phyloP scores from a whole-genome alignment of 2,113 vertebrate species.

The Paradisaea rubra region DNA sequence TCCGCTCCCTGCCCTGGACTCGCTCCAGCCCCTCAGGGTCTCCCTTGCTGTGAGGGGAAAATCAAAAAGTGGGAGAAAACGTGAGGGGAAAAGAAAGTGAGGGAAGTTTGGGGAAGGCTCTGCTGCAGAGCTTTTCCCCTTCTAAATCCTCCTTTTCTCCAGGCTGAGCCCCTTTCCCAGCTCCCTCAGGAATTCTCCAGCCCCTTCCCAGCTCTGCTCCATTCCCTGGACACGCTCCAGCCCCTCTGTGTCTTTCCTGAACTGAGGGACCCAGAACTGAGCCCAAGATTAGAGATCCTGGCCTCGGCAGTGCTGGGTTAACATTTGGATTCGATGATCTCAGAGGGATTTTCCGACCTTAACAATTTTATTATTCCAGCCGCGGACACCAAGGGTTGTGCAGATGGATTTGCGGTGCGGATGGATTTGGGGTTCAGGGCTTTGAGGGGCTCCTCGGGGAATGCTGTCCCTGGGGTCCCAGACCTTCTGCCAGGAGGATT shows the following conservation, averaged over 20 bases:
- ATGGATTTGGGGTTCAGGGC: neutral
- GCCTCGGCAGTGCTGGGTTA: neutral
- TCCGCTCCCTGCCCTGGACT: rapidly evolving
- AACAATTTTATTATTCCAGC: neutral
- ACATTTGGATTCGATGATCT: neutral
- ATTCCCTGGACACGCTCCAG: rapidly evolving
- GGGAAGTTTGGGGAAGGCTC: too few relatives aligned
- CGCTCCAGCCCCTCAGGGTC: neutral
- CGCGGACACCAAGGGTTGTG: neutral
- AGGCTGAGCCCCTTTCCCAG: neutral
- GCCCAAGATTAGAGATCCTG: neutral
- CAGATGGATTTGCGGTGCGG: neutral
- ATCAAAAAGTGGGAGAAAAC: too few relatives aligned
- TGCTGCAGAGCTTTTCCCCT: too few relatives aligned
- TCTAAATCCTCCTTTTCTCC: neutral
- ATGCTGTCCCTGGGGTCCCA: neutral
- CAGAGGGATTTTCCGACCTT: neutral
- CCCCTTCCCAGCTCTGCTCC: neutral
- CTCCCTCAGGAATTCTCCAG: neutral
- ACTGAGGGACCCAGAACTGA: neutral
- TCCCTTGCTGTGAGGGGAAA: too few relatives aligned
- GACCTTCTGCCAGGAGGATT: neutral
- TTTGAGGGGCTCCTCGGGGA: neutral
- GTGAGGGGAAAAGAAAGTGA: too few relatives aligned
- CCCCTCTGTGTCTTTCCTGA: neutral